Evolutionary conservation across 1,140 invertebrate species (phyloP).

Genomic region (Drosophila pectinifera): DNA sequence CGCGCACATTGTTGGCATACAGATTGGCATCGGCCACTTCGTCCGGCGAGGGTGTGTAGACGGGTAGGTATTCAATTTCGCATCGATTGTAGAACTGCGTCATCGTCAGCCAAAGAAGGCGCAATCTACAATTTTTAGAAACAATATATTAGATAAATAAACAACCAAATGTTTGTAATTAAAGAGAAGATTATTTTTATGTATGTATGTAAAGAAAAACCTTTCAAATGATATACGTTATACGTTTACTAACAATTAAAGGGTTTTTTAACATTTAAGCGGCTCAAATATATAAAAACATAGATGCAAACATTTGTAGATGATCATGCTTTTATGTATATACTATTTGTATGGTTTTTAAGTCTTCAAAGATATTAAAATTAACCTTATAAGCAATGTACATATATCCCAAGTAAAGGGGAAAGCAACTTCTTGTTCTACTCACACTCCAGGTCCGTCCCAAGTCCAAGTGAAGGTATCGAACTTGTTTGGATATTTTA

Average conservation of each 20-base stretch:
- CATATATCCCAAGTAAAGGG: no score
- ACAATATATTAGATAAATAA: slow-evolving; percentile 1
- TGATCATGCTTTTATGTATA: background rate
- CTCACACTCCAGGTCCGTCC: slow-evolving; percentile 98
- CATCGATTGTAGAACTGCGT: slow-evolving; percentile 95
- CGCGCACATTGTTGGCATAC: slow-evolving; percentile 95
- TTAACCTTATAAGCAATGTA: no score
- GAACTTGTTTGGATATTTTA: slow-evolving; percentile 95
- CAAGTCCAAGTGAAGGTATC: slow-evolving; percentile 99
- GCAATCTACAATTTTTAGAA: slow-evolving; percentile 41
- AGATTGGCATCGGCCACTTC: slow-evolving; percentile 95
- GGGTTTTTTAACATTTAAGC: background rate
- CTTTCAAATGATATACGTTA: no score
- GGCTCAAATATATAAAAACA: background rate
- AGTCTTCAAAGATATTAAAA: no score
- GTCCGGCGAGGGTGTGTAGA: slow-evolving; percentile 94
- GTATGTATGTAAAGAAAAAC: no score
- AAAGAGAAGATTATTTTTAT: no score
- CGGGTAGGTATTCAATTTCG: slow-evolving; percentile 97
- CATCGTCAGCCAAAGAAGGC: slow-evolving; percentile 94
- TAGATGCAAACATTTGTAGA: no score
- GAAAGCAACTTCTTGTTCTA: slow-evolving; percentile 57
- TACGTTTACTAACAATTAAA: no score
- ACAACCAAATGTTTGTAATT: background rate
- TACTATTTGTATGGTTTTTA: background rate